Conservation (phyloP, 2,113 vertebrate species). For the Phalacrocorax pelagicus region DNA sequence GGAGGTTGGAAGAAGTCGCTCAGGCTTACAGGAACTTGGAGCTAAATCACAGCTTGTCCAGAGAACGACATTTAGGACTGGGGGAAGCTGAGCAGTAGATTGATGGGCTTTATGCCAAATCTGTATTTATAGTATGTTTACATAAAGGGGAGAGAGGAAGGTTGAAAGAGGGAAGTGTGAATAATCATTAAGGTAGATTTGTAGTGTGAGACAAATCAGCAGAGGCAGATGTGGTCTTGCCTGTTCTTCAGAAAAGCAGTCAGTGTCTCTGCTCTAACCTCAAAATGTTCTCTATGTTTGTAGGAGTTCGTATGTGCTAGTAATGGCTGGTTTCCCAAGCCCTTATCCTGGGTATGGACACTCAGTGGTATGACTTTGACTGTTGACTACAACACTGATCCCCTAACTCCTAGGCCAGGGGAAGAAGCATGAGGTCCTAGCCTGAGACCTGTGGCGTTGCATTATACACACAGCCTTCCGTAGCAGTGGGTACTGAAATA, state of each 20-base stretch:
- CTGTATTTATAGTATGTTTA: slow-evolving; percentile 46
- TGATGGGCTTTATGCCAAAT: slow-evolving; percentile 36
- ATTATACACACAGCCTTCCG: not conserved
- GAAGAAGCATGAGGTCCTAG: not conserved
- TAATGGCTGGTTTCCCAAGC: not conserved
- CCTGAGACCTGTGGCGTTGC: not conserved
- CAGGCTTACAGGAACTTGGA: slow-evolving; percentile 55
- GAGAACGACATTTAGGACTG: slow-evolving; percentile 31
- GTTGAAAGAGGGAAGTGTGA: slow-evolving; percentile 35
- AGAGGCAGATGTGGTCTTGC: not conserved
- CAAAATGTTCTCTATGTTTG: not conserved
- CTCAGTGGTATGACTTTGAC: not conserved
- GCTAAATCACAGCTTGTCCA: slow-evolving; percentile 46
- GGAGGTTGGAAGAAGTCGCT: slow-evolving; percentile 60
- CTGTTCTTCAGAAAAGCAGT: not conserved
- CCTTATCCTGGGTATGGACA: not conserved
- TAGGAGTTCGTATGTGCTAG: not conserved
- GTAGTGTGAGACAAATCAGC: not conserved
- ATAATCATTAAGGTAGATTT: slow-evolving; percentile 13
- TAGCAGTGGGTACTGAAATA: not conserved
- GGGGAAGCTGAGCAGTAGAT: not conserved
- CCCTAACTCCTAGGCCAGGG: not conserved
- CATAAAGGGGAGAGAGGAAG: slow-evolving; percentile 20
- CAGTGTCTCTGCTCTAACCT: not conserved
- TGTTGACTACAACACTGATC: not conserved